phyloP scores from a whole-genome alignment of 2,113 vertebrate species.

The Protomyctophum bolini region DNA sequence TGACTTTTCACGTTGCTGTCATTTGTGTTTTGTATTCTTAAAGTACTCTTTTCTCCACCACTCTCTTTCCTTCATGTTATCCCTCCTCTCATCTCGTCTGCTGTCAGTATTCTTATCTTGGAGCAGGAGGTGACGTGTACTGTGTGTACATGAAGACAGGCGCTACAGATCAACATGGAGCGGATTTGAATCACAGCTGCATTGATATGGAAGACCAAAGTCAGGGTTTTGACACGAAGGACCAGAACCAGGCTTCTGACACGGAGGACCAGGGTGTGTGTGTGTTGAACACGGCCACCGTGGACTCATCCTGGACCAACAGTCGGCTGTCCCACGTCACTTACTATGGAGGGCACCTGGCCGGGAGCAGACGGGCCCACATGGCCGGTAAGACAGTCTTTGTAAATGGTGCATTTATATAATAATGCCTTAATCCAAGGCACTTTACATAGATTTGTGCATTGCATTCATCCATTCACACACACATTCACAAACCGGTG shows the following conservation, averaged over 20 bases:
- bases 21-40: no score
- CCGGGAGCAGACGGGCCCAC: constrained; percentile 19
- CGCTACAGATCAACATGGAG: not conserved
- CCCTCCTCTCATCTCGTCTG: no score
- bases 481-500: no score
- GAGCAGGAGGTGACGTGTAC: constrained; percentile 24
- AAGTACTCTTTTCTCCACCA: no score
- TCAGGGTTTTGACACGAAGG: constrained; percentile 22
- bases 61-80: no score
- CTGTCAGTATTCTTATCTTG: no score
- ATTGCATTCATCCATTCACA: no score
- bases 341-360: constrained; percentile 50
- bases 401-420: no score
- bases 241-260: constrained; percentile 23
- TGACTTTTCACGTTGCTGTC: no score
- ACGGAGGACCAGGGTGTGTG: constrained; percentile 10
- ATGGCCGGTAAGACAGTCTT: not conserved
- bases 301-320: constrained; percentile 42
- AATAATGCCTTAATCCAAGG: no score
- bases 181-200: constrained; percentile 10
- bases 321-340: constrained; percentile 45
- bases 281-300: constrained; percentile 33
- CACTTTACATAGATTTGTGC: no score
- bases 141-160: not conserved
- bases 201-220: constrained; percentile 12